These are phyloP conservation scores for Serrognathus titanus DNA, from an alignment of 2,888 invertebrate species.

Conservation along the genomic window DNA sequence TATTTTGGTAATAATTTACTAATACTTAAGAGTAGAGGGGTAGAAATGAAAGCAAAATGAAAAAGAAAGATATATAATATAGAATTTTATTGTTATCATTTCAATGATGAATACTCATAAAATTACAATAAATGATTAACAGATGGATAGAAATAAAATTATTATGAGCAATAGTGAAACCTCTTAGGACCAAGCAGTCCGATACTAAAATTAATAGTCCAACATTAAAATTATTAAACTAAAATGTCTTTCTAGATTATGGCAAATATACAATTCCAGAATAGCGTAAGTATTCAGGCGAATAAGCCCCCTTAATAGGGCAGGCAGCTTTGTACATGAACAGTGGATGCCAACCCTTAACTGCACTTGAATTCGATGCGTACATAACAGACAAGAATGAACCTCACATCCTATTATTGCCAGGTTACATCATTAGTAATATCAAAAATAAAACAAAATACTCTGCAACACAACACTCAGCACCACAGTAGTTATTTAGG, in stretches of 20 bases:
- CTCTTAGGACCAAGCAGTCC: slow-evolving; percentile 43
- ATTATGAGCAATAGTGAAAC: slow-evolving; percentile 51
- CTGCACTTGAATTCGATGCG: slow-evolving; percentile 50
- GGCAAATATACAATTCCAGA: slow-evolving; percentile 50
- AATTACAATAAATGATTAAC: slow-evolving; percentile 52
- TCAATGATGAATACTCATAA: slow-evolving; percentile 50
- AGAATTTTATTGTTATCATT: slow-evolving; percentile 51
- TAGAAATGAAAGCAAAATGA: slow-evolving; percentile 11
- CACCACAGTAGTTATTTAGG: slow-evolving; percentile 47
- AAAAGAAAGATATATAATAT: slow-evolving; percentile 47
- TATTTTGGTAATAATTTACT: too few relatives aligned
- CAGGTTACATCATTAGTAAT: slow-evolving; percentile 48
- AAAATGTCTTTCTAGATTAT: slow-evolving; percentile 44
- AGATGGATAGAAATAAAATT: slow-evolving; percentile 49
- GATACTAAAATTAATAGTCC: slow-evolving; percentile 32
- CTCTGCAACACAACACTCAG: slow-evolving; percentile 45
- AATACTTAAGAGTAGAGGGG: too few relatives aligned
- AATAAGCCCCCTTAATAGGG: slow-evolving; percentile 37
- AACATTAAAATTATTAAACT: slow-evolving; percentile 38
- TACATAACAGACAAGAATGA: slow-evolving; percentile 29
- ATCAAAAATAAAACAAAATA: slow-evolving; percentile 50
- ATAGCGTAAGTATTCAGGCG: slow-evolving; percentile 45
- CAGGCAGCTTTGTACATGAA: slow-evolving; percentile 46
- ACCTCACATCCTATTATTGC: slow-evolving; percentile 47
- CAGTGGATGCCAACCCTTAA: slow-evolving; percentile 44